Evolutionary conservation across 2,113 vertebrate genomes (phyloP), one percentile per base, ranked within the genome.

Genomic region (Elephas maximus): DNA sequence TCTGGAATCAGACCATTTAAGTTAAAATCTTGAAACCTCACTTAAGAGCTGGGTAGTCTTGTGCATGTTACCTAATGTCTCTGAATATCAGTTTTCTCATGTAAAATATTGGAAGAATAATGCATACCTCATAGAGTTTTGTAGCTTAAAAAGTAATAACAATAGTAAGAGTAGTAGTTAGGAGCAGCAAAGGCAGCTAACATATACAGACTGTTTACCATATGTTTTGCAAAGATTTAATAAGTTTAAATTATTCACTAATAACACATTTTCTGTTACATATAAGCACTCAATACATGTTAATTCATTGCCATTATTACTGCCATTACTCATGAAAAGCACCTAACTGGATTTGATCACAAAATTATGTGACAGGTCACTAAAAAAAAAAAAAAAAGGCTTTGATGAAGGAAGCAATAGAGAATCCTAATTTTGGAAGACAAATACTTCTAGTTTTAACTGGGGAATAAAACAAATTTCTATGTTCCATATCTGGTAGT

Each of bases 341-440:
- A 89, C 18, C 33, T 85, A 90, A 89, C 87, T 95, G 33, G 73
- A 12, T 93, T 89, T 93, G 67, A 95, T 92, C 78, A 92, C 80
- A 87, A 97, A 95, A 90, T 95, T 78, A 90, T 67, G 73, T 74
- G 53, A 83, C 53, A 83, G 44, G 74, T 62, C 62, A 96, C 51
- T 88, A 79, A 62, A 90, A 95, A 37, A 37, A 79, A 62, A 90
- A 95, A 37, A 37, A 37, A 92, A 88, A 87, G 24, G 11, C 11
- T 62, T 37, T 87, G 33, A 24, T 93, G 28, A 91, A 91, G 57
- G 33, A 83, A 48, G 33, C n/a, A 90, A 62, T 45, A 45, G 41
- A 88, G 45, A 88, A 94, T 92, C 73, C 30, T 82, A 86, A 85
- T 78, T 91, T 93, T 91, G 53, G 33, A 74, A 11, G 9, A 94